Percentiles rank a stretch among this genome's conserved stretches.
Conservation (phyloP, 2,888 invertebrate species). For the Caprella mutica region DNA sequence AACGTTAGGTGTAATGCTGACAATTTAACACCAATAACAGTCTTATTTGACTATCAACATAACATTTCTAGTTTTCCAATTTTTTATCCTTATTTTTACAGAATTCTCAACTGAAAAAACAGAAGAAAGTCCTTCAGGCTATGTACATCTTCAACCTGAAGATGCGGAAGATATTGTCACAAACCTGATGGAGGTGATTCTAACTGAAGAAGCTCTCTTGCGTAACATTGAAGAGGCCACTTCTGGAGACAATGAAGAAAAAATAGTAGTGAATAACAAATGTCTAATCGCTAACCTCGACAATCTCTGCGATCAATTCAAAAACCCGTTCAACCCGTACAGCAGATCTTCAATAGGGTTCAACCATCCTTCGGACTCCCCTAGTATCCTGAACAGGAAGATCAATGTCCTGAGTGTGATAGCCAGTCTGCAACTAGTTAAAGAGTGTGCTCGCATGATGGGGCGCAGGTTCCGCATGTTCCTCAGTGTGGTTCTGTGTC, state of each 20-base stretch:
- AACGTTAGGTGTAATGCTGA: too few relatives aligned
- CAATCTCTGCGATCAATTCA: background rate
- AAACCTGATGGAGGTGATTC: background rate
- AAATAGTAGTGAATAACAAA: background rate
- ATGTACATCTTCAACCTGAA: background rate
- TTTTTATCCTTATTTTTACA: too few relatives aligned
- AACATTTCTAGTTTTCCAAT: too few relatives aligned
- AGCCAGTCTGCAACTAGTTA: background rate
- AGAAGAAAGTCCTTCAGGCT: too few relatives aligned
- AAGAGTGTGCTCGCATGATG: background rate
- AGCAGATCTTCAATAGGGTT: background rate
- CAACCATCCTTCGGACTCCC: too few relatives aligned
- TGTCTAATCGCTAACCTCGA: background rate
- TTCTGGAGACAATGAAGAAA: too few relatives aligned
- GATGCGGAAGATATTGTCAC: background rate
- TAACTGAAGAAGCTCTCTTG: background rate
- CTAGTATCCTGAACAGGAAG: background rate
- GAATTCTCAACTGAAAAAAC: too few relatives aligned
- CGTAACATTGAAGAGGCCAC: background rate
- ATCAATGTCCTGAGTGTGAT: background rate
- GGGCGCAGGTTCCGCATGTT: conserved; percentile 2
- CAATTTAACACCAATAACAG: too few relatives aligned
- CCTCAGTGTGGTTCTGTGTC: conserved; percentile 6
- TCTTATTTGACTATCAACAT: too few relatives aligned
- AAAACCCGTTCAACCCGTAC: background rate